Conservation (phyloP, 1,140 invertebrate genomes). For the Argopecten irradians region DNA sequence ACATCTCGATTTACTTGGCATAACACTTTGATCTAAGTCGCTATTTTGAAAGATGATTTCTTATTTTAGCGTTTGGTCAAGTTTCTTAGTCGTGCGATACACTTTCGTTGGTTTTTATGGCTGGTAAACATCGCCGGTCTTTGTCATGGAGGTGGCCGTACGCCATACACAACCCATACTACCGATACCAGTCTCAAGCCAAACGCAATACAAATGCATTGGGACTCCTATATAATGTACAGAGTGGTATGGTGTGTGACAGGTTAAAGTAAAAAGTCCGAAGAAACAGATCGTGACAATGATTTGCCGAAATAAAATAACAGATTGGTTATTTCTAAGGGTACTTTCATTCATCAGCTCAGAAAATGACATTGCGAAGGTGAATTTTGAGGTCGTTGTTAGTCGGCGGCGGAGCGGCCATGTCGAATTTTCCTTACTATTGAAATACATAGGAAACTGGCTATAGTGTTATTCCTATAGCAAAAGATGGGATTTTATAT, state of each 20-base stretch:
- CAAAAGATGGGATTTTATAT: neutral
- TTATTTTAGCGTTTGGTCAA: neutral
- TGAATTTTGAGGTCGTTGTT: constrained; percentile 72
- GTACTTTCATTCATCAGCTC: constrained; percentile 69
- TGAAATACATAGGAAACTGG: constrained; percentile 24
- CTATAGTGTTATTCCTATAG: neutral
- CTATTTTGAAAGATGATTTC: constrained; percentile 18
- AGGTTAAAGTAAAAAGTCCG: constrained; percentile 44
- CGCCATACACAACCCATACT: constrained; percentile 50
- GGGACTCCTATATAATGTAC: constrained; percentile 60
- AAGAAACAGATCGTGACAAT: constrained; percentile 29
- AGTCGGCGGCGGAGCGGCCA: constrained; percentile 53
- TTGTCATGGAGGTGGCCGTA: constrained; percentile 37
- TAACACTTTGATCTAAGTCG: constrained; percentile 25
- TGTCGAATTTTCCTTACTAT: constrained; percentile 46
- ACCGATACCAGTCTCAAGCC: constrained; percentile 52
- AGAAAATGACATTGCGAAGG: constrained; percentile 68
- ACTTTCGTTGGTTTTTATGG: constrained; percentile 24
- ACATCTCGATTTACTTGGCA: neutral
- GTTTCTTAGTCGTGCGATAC: constrained; percentile 14
- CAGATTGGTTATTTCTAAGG: constrained; percentile 60
- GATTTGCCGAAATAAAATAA: constrained; percentile 44
- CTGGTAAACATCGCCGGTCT: constrained; percentile 24
- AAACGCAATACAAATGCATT: constrained; percentile 57
- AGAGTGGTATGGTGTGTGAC: constrained; percentile 52